Evolutionary conservation across 2,888 invertebrate genomes (phyloP), one percentile per base, ranked within the genome.

Genomic region (Noctua comes): DNA sequence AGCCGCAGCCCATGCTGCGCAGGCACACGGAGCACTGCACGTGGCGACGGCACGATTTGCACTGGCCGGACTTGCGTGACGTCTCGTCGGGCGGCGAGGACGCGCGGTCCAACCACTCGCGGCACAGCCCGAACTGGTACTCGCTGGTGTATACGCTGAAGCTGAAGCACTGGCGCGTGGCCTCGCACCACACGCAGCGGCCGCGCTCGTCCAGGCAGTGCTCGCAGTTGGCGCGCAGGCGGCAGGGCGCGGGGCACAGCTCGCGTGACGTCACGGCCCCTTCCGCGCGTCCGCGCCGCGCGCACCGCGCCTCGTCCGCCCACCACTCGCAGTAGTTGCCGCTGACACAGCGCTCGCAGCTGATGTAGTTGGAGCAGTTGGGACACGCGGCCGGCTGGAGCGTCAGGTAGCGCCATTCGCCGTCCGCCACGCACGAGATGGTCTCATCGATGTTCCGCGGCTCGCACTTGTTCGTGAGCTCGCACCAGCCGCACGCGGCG

Each of bases 121-220:
- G 97, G 91, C 99, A 99, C 91, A 98, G 97, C 0, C 99, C 99
- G 94, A 99, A 99, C 92, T 99, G 98, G 95, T 99, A 99, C 91
- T 99, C 98, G 87, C 99, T 99, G 13, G 99, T 99, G 94, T 99
- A 99, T 1, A 99, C 98, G n/a, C 99, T 98, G 94, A 99, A 99
- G 86, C 99, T 98, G 93, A 99, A 99, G 94, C 99, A 99, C 91
- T 99, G 98, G 82, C 98, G 97, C 0, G 98, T 98, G 43, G 99
- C 98, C 92, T 99, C 99, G 93, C 99, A 99, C 99, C 99, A 99
- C 1, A 99, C 99, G 94, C 99, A 99, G 80, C 99, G 97, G 43
- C 98, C 98, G 70, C 97, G 98, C 90, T 98, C 98, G 89, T 98
- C 98, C 73, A 99, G 97, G 92, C 99, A 99, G 75, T 98, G 97